phyloP scores from a whole-genome alignment of 2,113 vertebrate species.

The Chroicocephalus ridibundus region DNA sequence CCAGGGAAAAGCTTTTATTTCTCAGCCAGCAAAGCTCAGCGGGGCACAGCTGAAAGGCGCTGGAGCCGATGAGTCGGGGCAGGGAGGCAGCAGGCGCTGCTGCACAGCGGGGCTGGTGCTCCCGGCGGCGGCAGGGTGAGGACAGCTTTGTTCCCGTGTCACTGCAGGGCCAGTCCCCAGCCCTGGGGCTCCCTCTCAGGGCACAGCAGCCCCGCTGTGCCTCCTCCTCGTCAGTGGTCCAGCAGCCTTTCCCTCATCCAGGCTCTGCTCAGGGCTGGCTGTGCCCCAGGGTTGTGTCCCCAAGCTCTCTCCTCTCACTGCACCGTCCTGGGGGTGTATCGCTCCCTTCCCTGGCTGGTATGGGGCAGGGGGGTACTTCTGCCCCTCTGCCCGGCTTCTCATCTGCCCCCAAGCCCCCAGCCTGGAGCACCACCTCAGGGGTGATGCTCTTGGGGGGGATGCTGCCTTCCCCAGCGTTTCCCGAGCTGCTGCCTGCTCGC shows the following conservation, averaged over 20 bases:
- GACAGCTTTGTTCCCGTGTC: not conserved
- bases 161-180: not conserved
- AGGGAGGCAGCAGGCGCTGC: not conserved
- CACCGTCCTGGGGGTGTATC: not conserved
- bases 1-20: slow-evolving; percentile 48
- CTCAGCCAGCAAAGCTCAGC: not conserved
- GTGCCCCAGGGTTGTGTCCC: fast-evolving
- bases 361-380: not conserved
- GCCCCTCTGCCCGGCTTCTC: not conserved
- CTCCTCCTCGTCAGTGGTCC: not conserved
- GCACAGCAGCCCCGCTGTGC: not conserved
- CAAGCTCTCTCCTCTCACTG: not conserved
- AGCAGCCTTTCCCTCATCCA: not conserved
- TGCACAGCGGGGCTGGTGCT: not conserved
- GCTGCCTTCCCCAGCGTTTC: not conserved
- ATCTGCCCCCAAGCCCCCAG: fast-evolving
- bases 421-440: not conserved
- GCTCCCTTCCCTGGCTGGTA: not conserved
- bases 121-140: fast-evolving
- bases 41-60: not conserved
- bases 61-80: not conserved
- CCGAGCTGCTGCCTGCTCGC: fast-evolving
- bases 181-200: not conserved
- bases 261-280: not conserved
- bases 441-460: not conserved